Percentiles rank a stretch among this genome's conserved stretches.
phyloP scores from a whole-genome alignment of 2,888 invertebrate species.

The Deilephila porcellus region DNA sequence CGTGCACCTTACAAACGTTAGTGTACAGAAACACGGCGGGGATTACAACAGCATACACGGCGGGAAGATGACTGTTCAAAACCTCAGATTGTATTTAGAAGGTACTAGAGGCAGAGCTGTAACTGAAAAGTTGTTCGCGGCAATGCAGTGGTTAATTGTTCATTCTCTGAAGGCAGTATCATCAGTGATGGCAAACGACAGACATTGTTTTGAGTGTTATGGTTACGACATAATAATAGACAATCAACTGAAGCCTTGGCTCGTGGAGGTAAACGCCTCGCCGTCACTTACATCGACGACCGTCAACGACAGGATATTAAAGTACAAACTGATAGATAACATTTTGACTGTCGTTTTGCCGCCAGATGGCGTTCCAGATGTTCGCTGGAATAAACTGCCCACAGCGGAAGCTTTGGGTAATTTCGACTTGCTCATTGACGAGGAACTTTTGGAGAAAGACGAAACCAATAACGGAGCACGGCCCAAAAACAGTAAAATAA shows the following conservation, averaged over 20 bases:
- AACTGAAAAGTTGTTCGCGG: conserved; percentile 94
- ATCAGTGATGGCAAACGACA: conserved; percentile 96
- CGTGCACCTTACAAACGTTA: conserved; percentile 97
- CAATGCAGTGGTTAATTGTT: conserved; percentile 95
- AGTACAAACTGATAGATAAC: conserved; percentile 97
- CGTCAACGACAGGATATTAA: conserved; percentile 96
- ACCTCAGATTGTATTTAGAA: conserved; percentile 94
- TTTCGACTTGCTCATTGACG: conserved; percentile 93
- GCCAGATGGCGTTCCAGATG: conserved; percentile 94
- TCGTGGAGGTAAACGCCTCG: conserved; percentile 98
- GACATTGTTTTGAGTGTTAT: conserved; percentile 97
- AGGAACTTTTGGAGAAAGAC: conserved; percentile 90
- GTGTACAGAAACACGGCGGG: conserved; percentile 98
- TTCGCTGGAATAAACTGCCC: conserved; percentile 94
- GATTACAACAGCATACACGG: conserved; percentile 98
- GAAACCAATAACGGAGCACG: conserved; percentile 65
- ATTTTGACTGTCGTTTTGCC: conserved; percentile 95
- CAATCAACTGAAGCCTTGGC: conserved; percentile 96
- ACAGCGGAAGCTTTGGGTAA: conserved; percentile 90
- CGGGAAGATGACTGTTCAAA: conserved; percentile 97
- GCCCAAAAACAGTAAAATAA: conserved; percentile 54
- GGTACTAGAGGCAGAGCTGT: conserved; percentile 95
- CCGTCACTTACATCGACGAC: conserved; percentile 97
- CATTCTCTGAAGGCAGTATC: conserved; percentile 97
- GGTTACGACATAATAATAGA: conserved; percentile 99